Conservation (phyloP, 2,113 vertebrate genomes). For the Conger conger region DNA sequence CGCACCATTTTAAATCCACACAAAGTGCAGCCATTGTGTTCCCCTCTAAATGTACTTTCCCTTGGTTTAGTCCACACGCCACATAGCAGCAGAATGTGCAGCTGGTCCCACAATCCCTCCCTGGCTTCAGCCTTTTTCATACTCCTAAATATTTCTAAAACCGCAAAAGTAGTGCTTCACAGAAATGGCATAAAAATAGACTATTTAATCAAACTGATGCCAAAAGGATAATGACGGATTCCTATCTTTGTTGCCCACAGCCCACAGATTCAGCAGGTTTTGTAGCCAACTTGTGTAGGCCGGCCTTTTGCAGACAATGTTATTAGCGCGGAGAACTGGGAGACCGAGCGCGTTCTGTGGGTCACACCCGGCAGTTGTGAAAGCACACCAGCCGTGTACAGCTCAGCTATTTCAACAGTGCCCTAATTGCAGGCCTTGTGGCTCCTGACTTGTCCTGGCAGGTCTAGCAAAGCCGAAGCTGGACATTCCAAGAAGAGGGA, state of each 20-base stretch:
- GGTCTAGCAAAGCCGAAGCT: constrained; percentile 36
- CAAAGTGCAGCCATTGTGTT: neutral
- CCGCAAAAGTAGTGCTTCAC: constrained; percentile 30
- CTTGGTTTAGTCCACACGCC: neutral
- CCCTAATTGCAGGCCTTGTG: constrained; percentile 60
- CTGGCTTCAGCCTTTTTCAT: constrained; percentile 16
- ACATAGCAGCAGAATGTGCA: neutral
- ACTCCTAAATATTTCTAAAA: constrained; percentile 23
- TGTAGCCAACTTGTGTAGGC: constrained; percentile 12
- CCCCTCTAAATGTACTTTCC: neutral
- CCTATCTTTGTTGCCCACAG: constrained; percentile 27
- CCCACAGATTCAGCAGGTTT: constrained; percentile 23
- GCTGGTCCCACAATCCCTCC: neutral
- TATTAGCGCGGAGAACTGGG: constrained; percentile 54
- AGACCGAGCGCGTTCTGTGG: constrained; percentile 49
- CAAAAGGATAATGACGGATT: constrained; percentile 60
- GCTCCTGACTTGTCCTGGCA: constrained; percentile 48
- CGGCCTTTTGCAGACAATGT: constrained; percentile 49
- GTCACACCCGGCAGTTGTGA: constrained; percentile 56
- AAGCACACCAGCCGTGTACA: constrained; percentile 47
- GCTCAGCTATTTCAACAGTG: constrained; percentile 54
- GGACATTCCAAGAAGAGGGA: constrained; percentile 51
- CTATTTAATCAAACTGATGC: constrained; percentile 42
- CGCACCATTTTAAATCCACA: neutral
- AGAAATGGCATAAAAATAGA: constrained; percentile 48